A percentile compares a stretch with the other conserved stretches of the same genome.
Conservation (phyloP, 2,797 vertebrate species). For the Siniperca scherzeri region DNA sequence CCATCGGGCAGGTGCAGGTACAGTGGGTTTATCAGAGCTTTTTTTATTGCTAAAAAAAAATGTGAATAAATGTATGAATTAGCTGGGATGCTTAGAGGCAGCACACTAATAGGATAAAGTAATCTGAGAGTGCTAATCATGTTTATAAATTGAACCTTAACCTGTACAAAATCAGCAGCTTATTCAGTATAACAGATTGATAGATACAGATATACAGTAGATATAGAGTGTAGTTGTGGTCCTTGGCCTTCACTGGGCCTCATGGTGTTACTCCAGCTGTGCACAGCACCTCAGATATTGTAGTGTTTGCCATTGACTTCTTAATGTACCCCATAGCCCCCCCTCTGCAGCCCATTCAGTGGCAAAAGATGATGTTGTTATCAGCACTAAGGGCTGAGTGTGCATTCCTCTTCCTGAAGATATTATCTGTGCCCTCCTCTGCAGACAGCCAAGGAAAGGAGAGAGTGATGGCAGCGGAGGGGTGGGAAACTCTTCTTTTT, state of each 20-base stretch:
- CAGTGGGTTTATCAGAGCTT: background rate
- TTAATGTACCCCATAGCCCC: conserved; percentile 44
- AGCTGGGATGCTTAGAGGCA: background rate
- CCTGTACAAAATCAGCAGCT: background rate
- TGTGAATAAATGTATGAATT: background rate
- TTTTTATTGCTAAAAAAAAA: too few species aligned
- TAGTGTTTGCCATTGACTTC: conserved; percentile 52
- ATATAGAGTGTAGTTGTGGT: background rate
- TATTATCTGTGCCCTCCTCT: conserved; percentile 63
- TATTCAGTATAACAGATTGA: background rate
- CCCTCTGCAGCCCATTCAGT: conserved; percentile 59
- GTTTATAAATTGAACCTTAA: background rate
- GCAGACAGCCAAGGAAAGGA: conserved; percentile 68
- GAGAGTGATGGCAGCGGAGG: conserved; percentile 55
- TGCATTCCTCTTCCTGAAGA: conserved; percentile 74
- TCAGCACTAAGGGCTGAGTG: conserved; percentile 71
- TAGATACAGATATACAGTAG: background rate
- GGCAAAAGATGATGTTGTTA: conserved; percentile 76
- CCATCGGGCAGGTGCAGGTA: background rate
- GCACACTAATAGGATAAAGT: background rate
- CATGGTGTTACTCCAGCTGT: conserved; percentile 24
- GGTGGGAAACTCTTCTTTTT: conserved; percentile 70
- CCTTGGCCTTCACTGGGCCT: conserved; percentile 4
- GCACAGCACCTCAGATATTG: conserved; percentile 38
- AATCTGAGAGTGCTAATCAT: background rate